phyloP scores from a whole-genome alignment of 2,113 vertebrate species.

The Gallinago jamesoni region DNA sequence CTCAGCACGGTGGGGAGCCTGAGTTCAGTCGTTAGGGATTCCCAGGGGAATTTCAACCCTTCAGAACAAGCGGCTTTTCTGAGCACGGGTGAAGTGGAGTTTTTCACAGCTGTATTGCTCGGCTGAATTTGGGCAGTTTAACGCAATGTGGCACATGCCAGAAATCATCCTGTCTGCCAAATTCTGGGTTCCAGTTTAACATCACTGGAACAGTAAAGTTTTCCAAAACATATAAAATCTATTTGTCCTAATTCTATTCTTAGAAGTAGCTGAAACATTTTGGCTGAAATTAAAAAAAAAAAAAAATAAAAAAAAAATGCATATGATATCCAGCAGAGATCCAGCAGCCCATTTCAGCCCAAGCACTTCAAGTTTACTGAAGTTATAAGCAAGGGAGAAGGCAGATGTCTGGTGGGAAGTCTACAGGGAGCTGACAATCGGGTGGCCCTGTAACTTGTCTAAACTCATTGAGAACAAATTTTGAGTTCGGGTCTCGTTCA shows the following conservation, averaged over 20 bases:
- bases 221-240: neutral
- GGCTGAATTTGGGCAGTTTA: neutral
- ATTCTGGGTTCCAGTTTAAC: neutral
- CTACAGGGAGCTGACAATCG: neutral
- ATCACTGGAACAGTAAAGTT: neutral
- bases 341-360: neutral
- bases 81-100: neutral
- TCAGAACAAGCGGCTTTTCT: neutral
- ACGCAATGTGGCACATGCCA: neutral
- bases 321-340: neutral
- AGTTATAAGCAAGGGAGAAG: neutral
- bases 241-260: neutral
- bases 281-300: neutral
- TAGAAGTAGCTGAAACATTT: neutral
- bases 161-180: neutral
- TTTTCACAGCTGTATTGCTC: neutral
- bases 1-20: neutral
- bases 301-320: neutral
- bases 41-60: neutral
- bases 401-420: neutral
- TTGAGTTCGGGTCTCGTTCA: neutral
- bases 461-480: neutral
- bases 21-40: slow-evolving; percentile 1
- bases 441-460: neutral
- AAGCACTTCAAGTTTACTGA: neutral